Evolutionary conservation across 2,888 invertebrate genomes (phyloP).

Genomic region (Girardia tigrina): DNA sequence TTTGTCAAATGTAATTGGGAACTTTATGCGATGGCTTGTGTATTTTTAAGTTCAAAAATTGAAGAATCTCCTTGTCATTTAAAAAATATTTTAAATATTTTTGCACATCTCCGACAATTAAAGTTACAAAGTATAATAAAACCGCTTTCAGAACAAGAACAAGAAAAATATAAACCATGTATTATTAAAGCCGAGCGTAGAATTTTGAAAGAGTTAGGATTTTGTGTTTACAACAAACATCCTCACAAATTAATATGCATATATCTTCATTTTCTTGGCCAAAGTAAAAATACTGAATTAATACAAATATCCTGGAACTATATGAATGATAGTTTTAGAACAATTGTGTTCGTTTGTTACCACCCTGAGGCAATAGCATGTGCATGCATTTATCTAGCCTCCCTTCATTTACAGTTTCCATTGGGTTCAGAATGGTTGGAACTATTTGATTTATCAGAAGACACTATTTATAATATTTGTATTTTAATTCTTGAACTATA

Average conservation of each 20-base stretch:
- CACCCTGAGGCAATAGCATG: conserved; percentile 94
- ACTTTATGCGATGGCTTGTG: conserved; percentile 81
- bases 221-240: conserved; percentile 97
- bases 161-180: conserved; percentile 82
- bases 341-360: conserved; percentile 86
- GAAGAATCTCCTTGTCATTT: conserved; percentile 90
- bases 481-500: conserved; percentile 69
- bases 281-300: no score
- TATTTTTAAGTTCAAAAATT: conserved; percentile 91
- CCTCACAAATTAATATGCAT: conserved; percentile 90
- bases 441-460: conserved; percentile 69
- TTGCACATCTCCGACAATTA: conserved; percentile 90
- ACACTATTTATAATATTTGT: conserved; percentile 70
- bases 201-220: conserved; percentile 86
- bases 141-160: conserved; percentile 81
- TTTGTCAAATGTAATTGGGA: conserved; percentile 61
- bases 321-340: conserved; percentile 94
- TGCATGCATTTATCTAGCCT: conserved; percentile 91
- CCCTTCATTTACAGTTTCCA: conserved; percentile 69
- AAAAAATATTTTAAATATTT: conserved; percentile 90
- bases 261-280: no score
- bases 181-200: conserved; percentile 82
- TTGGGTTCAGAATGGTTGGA: conserved; percentile 77
- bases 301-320: no score
- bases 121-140: conserved; percentile 75